These are phyloP conservation scores for Corythornis cristatus DNA, from an alignment of 2,113 vertebrate species.

Conservation along the genomic window DNA sequence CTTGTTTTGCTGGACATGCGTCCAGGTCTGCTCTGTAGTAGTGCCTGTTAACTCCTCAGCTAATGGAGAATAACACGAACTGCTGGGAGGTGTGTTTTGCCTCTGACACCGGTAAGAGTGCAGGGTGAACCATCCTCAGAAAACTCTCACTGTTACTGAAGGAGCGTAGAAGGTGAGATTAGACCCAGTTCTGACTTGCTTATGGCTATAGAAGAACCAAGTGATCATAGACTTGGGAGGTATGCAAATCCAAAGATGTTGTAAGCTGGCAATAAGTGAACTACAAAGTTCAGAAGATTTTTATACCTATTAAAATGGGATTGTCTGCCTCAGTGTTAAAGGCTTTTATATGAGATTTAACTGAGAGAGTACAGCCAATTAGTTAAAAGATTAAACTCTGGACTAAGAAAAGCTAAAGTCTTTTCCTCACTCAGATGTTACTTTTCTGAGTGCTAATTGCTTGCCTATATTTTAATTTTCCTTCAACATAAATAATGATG, in stretches of 20 bases:
- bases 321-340: not conserved
- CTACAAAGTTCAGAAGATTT: not conserved
- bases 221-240: not conserved
- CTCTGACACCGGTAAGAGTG: not conserved
- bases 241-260: not conserved
- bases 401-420: not conserved
- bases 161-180: not conserved
- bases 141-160: not conserved
- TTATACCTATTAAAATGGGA: constrained; percentile 10
- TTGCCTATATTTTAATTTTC: not conserved
- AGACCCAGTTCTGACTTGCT: not conserved
- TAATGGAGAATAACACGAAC: not conserved
- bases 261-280: not conserved
- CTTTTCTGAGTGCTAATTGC: not conserved
- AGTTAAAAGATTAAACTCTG: constrained; percentile 19
- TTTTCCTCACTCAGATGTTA: not conserved
- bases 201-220: not conserved
- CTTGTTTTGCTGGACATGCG: not conserved
- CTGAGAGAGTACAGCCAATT: not conserved
- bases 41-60: not conserved
- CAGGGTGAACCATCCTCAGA: not conserved
- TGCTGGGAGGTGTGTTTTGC: not conserved
- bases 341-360: constrained; percentile 26
- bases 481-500: not conserved
- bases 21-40: not conserved